Percentiles rank a stretch among this genome's conserved stretches.
phyloP scores from a whole-genome alignment of 30 jellyfish, hydroid and myxozoan genomes.

The Aurelia sp. region DNA sequence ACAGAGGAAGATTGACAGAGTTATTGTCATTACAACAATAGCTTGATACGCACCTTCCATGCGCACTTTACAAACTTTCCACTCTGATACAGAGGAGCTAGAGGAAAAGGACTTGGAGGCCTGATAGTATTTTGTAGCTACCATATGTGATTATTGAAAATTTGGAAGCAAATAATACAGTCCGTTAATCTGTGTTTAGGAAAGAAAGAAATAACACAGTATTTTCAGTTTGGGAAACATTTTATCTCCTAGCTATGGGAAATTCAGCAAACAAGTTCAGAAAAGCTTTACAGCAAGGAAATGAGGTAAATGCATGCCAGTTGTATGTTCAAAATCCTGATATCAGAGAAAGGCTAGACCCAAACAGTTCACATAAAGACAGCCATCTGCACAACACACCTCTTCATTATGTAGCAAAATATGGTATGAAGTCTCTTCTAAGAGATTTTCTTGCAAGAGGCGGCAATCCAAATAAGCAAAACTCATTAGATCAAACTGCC shows the following conservation, averaged over 20 bases:
- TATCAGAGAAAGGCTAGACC: conserved; percentile 62
- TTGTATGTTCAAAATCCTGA: conserved; percentile 75
- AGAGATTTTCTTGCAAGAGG: conserved; percentile 75
- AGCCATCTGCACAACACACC: conserved; percentile 47
- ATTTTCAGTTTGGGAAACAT: too few species aligned
- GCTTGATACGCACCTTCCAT: too few species aligned
- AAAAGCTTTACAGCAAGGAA: conserved; percentile 75
- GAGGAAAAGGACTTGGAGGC: too few species aligned
- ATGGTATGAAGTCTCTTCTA: conserved; percentile 70
- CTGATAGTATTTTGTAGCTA: too few species aligned
- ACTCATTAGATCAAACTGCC: conserved; percentile 62
- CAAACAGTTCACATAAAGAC: conserved; percentile 62
- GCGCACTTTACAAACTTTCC: too few species aligned
- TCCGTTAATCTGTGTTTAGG: too few species aligned
- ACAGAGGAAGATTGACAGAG: too few species aligned
- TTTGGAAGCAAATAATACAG: too few species aligned
- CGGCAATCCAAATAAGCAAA: conserved; percentile 77
- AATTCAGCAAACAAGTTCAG: conserved; percentile 63
- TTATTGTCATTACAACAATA: too few species aligned
- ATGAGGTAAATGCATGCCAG: conserved; percentile 68
- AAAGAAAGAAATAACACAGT: too few species aligned
- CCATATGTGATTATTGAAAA: too few species aligned
- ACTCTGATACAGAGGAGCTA: too few species aligned
- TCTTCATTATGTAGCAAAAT: conserved; percentile 72
- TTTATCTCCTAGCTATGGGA: conserved; percentile 52